phyloP scores from a whole-genome alignment of 2,113 vertebrate genomes.

The Bambusicola thoracicus region DNA sequence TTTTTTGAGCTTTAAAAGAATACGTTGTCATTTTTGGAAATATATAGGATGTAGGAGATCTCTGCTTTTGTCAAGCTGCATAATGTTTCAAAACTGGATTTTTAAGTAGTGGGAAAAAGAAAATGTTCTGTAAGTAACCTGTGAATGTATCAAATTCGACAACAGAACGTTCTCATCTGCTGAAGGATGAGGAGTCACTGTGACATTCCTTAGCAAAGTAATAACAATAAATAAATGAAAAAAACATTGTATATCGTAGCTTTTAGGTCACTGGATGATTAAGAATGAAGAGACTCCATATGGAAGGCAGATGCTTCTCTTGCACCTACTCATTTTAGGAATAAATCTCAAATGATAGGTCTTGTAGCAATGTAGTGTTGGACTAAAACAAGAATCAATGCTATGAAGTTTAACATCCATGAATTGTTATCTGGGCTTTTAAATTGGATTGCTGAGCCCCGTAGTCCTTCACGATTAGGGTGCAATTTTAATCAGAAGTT shows the following conservation, averaged over 20 bases:
- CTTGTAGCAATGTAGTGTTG: background rate
- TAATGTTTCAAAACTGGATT: background rate
- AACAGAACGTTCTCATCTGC: background rate
- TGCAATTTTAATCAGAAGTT: background rate
- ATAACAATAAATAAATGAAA: conserved; percentile 37
- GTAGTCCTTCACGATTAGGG: background rate
- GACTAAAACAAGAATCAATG: background rate
- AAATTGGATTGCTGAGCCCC: background rate
- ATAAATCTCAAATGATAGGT: background rate
- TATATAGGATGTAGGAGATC: background rate
- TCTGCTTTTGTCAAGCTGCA: background rate
- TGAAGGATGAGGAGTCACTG: background rate
- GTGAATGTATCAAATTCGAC: background rate
- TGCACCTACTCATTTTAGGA: background rate
- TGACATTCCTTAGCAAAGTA: conserved; percentile 29
- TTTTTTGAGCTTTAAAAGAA: conserved; percentile 2
- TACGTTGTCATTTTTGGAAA: background rate
- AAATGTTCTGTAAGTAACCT: background rate
- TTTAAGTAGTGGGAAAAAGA: background rate
- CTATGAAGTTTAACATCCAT: background rate
- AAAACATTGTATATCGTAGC: conserved; percentile 8
- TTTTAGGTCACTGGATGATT: conserved; percentile 24
- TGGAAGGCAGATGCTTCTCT: conserved; percentile 48
- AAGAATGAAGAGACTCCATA: conserved; percentile 19
- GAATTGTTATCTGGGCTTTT: background rate